Evolutionary conservation across 2,797 vertebrate species (phyloP).

Genomic region (Sebastes kiyomatsui): DNA sequence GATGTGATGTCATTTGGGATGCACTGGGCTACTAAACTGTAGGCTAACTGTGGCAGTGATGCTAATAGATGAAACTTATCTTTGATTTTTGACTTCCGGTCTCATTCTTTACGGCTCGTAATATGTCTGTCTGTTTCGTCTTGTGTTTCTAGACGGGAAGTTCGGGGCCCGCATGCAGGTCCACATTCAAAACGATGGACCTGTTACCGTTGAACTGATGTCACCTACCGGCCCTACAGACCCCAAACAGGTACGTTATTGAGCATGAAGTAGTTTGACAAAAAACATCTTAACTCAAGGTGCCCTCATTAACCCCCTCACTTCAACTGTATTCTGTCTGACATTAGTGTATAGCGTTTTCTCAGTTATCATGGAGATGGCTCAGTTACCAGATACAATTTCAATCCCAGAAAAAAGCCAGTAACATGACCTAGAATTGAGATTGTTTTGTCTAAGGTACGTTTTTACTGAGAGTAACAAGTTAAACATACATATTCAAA

Average conservation of each 20-base stretch:
- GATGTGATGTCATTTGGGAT: neutral
- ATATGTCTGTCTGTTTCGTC: neutral
- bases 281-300: neutral
- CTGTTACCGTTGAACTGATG: constrained; percentile 92
- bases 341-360: neutral
- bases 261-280: neutral
- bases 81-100: neutral
- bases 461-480: neutral
- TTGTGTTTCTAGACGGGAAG: constrained; percentile 87
- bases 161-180: constrained; percentile 97
- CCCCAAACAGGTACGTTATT: constrained; percentile 86
- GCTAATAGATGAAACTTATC: neutral
- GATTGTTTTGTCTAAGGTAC: neutral
- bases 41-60: neutral
- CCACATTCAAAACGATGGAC: constrained; percentile 95
- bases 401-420: neutral
- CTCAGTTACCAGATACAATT: neutral
- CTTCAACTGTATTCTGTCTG: neutral
- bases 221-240: constrained; percentile 87
- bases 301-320: no score
- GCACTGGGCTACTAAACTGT: neutral
- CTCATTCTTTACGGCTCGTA: neutral
- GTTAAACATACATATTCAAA: neutral
- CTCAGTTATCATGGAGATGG: neutral
- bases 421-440: neutral